Evolutionary conservation across 2,113 vertebrate species (phyloP), one percentile per base, ranked within the genome.

Genomic region (Muntiacus reevesi): DNA sequence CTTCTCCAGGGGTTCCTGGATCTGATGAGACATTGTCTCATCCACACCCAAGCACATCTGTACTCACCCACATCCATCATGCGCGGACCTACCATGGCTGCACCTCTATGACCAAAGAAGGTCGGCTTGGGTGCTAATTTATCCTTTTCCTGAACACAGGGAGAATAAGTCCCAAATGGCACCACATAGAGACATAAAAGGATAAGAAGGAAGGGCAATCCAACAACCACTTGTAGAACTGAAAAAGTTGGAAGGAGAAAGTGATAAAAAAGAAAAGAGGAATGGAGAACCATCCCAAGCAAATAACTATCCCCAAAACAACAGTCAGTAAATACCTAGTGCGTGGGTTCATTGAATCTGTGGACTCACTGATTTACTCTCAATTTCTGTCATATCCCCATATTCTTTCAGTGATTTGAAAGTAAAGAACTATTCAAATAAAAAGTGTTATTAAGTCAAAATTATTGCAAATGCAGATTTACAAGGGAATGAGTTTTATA

Each of bases 161-260:
- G 99, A 2, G 99, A 99, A 96, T 99, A 99, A 99, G 99, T 99
- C 36, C 99, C 99, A 98, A 99, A 98, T 36, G 99, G 99, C 59
- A 99, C 99, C 98, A 99, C 98, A 98, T 99, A 99, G 93, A 99
- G 99, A 78, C 98, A 98, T 59, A 99, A 98, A 97, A 99, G 99
- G 89, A 99, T 94, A 17, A 99, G 95, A 98, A 99, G 74, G 98
- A 99, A 99, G 67, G 99, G 98, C 60, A 98, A 98, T 98, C 99
- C 95, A 78, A 99, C 98, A 92, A 98, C 78, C 97, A 99, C 95
- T 98, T 99, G 99, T 90, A 99, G 97, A 98, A 99, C 99, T 99
- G 98, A 74, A 98, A 96, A 84, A 86, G 55, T 97, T 71, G 64
- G 30, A 64, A 92, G 71, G 40, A 94, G 27, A 16, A 67, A 92